These are phyloP conservation scores for Nothoprocta perdicaria DNA, from an alignment of 2,113 vertebrate genomes.

Conservation along the genomic window DNA sequence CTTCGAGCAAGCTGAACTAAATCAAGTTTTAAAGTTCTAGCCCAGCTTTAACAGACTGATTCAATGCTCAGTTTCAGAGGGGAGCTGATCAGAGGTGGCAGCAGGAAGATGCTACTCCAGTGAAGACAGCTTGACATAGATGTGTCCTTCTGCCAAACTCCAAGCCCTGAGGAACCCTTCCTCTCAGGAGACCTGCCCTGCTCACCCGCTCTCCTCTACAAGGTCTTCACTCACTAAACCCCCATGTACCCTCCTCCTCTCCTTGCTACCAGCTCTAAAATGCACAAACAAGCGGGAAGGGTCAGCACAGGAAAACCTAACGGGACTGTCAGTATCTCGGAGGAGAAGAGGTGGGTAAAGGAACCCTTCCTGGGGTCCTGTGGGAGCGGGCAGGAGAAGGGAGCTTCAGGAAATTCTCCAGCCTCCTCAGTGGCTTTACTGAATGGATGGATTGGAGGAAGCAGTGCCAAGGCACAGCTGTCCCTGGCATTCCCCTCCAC, in stretches of 20 bases:
- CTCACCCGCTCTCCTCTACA: conserved; percentile 4
- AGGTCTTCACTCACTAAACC: conserved; percentile 1
- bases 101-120: conserved; percentile 32
- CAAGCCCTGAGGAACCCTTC: conserved; percentile 4
- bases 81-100: background rate
- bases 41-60: background rate
- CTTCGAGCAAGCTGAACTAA: conserved; percentile 24
- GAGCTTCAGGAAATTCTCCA: conserved; percentile 59
- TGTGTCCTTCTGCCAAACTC: background rate
- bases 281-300: background rate
- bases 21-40: background rate
- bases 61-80: background rate
- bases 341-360: background rate
- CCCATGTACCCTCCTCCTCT: background rate
- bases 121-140: conserved; percentile 43
- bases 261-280: background rate
- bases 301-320: background rate
- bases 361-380: background rate
- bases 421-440: conserved; percentile 48
- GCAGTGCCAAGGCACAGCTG: conserved; percentile 62
- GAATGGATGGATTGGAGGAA: background rate
- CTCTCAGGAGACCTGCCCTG: conserved; percentile 5
- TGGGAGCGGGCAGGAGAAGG: background rate
- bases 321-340: background rate
- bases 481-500: conserved; percentile 53